These are phyloP conservation scores for Picathartes gymnocephalus DNA, from an alignment of 2,113 vertebrate genomes.

Conservation along the genomic window DNA sequence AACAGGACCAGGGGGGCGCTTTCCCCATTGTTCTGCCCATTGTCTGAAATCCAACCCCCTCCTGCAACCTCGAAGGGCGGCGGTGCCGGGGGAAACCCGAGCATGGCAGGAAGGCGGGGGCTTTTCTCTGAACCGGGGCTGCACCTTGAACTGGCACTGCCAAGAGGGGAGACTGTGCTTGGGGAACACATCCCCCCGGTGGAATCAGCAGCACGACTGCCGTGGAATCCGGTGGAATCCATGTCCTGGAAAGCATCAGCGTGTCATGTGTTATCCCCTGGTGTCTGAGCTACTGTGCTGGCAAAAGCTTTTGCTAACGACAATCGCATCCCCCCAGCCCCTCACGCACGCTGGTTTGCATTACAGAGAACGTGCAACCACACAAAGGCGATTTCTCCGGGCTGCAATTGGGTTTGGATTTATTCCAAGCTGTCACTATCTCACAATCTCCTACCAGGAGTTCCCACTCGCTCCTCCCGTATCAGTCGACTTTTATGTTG, in stretches of 20 bases:
- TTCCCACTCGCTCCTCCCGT: neutral
- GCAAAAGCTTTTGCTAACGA: constrained; percentile 28
- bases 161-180: neutral
- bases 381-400: constrained; percentile 4
- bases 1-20: neutral
- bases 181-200: neutral
- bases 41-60: neutral
- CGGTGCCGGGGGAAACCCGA: neutral
- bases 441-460: constrained; percentile 31
- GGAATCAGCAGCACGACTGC: neutral
- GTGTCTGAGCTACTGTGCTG: constrained; percentile 58
- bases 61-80: neutral
- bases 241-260: constrained; percentile 33
- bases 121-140: neutral
- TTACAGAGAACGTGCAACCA: constrained; percentile 24
- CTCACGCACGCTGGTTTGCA: constrained; percentile 18
- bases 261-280: constrained; percentile 27
- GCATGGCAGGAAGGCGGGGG: neutral
- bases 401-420: constrained; percentile 2
- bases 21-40: neutral
- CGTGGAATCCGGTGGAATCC: neutral
- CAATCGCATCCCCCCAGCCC: constrained; percentile 15
- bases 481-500: neutral
- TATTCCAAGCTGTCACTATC: constrained; percentile 36
- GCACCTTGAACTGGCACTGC: neutral